A percentile compares a stretch with the other conserved stretches of the same genome.
Conservation (phyloP, 1,140 invertebrate genomes). For the Lordiphosa collinella region DNA sequence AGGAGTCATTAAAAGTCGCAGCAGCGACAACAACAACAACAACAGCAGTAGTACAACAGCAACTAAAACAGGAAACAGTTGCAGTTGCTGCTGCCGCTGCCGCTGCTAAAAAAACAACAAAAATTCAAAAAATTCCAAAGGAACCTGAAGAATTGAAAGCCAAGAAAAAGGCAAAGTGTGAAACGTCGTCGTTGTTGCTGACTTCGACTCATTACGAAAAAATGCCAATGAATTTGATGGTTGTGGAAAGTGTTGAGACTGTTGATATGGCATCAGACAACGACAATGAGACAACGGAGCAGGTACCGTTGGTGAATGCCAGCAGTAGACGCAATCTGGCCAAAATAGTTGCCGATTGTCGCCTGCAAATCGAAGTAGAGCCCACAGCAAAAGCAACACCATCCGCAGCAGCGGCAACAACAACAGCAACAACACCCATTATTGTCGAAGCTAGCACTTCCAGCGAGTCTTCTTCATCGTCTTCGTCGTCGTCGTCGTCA, state of each 20-base stretch:
- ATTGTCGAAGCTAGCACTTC: constrained; percentile 27
- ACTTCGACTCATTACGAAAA: constrained; percentile 50
- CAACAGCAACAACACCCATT: constrained; percentile 22
- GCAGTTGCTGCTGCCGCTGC: constrained; percentile 43
- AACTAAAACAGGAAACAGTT: constrained; percentile 74
- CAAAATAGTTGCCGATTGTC: constrained; percentile 71
- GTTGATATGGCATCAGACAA: constrained; percentile 47
- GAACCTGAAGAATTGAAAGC: constrained; percentile 70
- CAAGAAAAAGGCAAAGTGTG: constrained; percentile 70
- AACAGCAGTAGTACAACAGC: constrained; percentile 23
- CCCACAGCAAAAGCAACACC: constrained; percentile 20
- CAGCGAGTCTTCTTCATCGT: constrained; percentile 17
- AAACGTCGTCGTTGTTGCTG: constrained; percentile 16
- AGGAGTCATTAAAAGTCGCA: constrained; percentile 65
- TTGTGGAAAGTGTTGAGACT: constrained; percentile 57
- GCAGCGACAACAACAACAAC: constrained; percentile 30
- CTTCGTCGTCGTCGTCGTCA: constrained; percentile 34
- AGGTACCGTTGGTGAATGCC: constrained; percentile 65
- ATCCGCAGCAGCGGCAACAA: constrained; percentile 9
- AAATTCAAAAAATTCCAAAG: constrained; percentile 73
- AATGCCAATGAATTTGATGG: constrained; percentile 73
- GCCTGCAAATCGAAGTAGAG: constrained; percentile 65
- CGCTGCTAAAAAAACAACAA: constrained; percentile 38
- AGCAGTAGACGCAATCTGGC: constrained; percentile 56
- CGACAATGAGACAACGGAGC: constrained; percentile 59